Percentiles rank a stretch among this genome's conserved stretches.
These are phyloP conservation scores for Ceratina australensis DNA, from an alignment of 1,140 invertebrate genomes.

Conservation along the genomic window DNA sequence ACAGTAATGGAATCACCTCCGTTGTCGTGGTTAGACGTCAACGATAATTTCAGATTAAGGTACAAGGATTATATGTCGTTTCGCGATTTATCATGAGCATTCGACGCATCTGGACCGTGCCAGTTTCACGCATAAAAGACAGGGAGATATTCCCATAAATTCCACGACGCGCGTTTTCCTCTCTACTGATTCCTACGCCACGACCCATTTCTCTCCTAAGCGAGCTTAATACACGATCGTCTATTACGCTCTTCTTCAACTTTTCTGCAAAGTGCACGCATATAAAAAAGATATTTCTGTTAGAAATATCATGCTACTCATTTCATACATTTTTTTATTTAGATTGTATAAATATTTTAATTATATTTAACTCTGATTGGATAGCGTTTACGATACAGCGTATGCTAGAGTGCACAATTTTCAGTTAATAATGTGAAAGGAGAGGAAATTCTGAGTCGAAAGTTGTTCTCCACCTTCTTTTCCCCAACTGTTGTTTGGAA, in stretches of 20 bases:
- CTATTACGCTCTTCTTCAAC: too few relatives aligned
- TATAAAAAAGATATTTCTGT: too few relatives aligned
- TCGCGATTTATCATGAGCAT: conserved; percentile 5
- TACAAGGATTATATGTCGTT: not conserved
- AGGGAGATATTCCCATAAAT: conserved; percentile 21
- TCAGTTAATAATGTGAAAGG: too few relatives aligned
- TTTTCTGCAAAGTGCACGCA: too few relatives aligned
- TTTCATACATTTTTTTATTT: too few relatives aligned
- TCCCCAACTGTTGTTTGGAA: not conserved
- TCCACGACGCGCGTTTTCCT: conserved; percentile 29
- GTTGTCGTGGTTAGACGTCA: not conserved
- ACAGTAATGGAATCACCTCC: not conserved
- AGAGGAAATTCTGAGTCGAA: too few relatives aligned
- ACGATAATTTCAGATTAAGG: conserved; percentile 9
- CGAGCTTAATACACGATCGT: conserved; percentile 34
- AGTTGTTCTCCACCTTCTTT: too few relatives aligned
- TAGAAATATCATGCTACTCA: too few relatives aligned
- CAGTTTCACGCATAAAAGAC: conserved; percentile 24
- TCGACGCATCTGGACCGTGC: conserved; percentile 22
- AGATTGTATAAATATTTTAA: too few relatives aligned
- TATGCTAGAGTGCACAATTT: too few relatives aligned
- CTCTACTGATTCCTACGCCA: conserved; percentile 4
- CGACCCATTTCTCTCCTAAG: conserved; percentile 44
- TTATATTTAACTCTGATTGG: too few relatives aligned
- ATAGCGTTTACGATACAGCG: too few relatives aligned